Conservation (phyloP, 1,140 invertebrate genomes). For the Tetramorium parvispinum region DNA sequence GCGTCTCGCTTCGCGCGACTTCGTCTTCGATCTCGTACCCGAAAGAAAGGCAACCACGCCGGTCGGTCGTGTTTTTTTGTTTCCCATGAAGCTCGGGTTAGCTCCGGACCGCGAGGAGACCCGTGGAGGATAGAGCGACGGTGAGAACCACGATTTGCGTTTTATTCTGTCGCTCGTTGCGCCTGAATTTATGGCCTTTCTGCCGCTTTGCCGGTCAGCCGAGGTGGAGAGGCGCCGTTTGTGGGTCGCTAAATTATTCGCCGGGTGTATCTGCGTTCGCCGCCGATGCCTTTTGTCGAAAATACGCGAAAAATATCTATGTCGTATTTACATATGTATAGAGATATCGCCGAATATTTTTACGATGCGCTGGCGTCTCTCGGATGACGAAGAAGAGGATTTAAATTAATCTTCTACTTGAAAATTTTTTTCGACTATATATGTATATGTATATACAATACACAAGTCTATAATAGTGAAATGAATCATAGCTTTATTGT, state of each 20-base stretch:
- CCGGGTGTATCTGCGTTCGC: conserved; percentile 25
- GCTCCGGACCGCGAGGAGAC: conserved; percentile 46
- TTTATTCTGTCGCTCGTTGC: conserved; percentile 68
- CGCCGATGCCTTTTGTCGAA: conserved; percentile 63
- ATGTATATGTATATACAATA: neutral
- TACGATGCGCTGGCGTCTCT: conserved; percentile 25
- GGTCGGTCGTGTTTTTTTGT: conserved; percentile 53
- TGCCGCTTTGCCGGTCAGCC: conserved; percentile 58
- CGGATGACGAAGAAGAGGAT: neutral
- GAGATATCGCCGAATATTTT: conserved; percentile 51
- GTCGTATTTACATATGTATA: conserved; percentile 59
- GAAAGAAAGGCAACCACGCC: conserved; percentile 27
- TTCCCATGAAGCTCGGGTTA: conserved; percentile 33
- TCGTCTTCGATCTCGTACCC: conserved; percentile 20
- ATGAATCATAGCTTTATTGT: conserved; percentile 18
- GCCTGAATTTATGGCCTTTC: conserved; percentile 66
- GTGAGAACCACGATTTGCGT: conserved; percentile 73
- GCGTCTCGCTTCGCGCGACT: conserved; percentile 39
- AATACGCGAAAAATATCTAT: conserved; percentile 59
- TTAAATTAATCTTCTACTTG: conserved; percentile 37
- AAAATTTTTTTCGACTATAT: neutral
- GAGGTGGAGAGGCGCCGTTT: conserved; percentile 49
- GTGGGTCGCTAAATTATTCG: conserved; percentile 69
- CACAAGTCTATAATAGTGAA: neutral
- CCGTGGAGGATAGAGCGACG: conserved; percentile 29